These are phyloP conservation scores for Heterochromis multidens DNA, from an alignment of 2,113 vertebrate species.

Conservation along the genomic window DNA sequence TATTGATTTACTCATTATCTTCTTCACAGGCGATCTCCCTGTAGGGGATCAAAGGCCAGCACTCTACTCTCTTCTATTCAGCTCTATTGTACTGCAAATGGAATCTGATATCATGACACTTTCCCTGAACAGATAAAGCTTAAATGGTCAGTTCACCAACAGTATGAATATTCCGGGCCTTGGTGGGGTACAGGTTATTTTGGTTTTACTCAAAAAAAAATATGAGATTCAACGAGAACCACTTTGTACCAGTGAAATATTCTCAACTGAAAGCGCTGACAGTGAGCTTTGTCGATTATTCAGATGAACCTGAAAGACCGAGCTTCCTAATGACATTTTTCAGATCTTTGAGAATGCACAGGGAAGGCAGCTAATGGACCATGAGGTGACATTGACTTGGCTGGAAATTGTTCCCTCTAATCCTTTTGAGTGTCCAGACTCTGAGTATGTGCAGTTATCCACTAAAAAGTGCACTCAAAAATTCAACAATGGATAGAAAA, in stretches of 20 bases:
- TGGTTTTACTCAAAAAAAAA: neutral
- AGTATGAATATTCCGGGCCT: neutral
- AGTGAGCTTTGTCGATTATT: neutral
- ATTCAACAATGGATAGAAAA: neutral
- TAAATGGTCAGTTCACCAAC: neutral
- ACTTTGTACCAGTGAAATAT: neutral
- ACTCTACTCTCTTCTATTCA: slow-evolving; percentile 20
- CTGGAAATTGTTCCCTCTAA: neutral
- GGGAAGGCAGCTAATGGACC: neutral
- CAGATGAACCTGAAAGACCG: neutral
- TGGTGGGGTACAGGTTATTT: neutral
- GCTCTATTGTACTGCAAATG: neutral
- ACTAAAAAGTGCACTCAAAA: neutral
- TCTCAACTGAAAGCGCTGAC: neutral
- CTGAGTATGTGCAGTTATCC: neutral
- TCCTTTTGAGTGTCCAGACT: neutral
- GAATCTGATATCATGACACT: neutral
- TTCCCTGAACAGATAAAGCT: neutral
- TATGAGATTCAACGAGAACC: neutral
- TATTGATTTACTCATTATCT: slow-evolving; percentile 95
- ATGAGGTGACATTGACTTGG: neutral
- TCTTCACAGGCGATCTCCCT: slow-evolving; percentile 81
- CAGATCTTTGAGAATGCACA: neutral
- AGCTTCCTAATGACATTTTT: neutral
- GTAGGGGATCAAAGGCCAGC: slow-evolving; percentile 71